phyloP scores from a whole-genome alignment of 2,797 vertebrate genomes.

The Eurystomus glaucurus region DNA sequence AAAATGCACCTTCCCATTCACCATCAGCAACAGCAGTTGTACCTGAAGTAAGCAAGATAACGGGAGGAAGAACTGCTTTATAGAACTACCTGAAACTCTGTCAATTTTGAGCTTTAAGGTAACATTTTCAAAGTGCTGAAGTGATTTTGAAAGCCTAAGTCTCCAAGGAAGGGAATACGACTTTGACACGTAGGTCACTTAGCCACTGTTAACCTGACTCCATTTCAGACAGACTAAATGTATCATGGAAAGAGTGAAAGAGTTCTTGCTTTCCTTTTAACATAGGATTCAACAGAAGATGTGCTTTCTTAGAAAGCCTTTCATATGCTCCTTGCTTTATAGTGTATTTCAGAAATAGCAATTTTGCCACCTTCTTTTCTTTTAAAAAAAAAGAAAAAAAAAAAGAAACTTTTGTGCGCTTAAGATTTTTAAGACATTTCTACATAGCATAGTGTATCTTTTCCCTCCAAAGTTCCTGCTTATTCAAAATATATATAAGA shows the following conservation, averaged over 20 bases:
- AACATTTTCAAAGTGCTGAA: background rate
- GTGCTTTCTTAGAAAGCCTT: background rate
- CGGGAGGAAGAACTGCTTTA: background rate
- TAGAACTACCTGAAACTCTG: background rate
- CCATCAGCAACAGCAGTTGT: background rate
- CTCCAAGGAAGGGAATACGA: background rate
- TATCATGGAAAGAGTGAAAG: background rate
- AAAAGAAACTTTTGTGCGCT: background rate
- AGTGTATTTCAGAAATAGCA: background rate
- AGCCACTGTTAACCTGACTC: background rate
- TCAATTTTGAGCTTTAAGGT: background rate
- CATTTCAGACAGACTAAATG: background rate
- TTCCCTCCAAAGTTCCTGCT: background rate
- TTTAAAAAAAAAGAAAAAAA: background rate
- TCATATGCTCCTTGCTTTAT: background rate
- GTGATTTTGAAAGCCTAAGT: background rate
- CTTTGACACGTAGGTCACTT: background rate
- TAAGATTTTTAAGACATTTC: background rate
- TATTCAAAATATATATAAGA: background rate
- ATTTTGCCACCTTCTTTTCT: background rate
- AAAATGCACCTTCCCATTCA: background rate
- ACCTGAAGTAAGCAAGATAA: background rate
- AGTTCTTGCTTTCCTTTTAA: background rate
- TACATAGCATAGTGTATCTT: background rate
- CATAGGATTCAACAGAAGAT: background rate